These are phyloP conservation scores for Steromphala cineraria DNA, from an alignment of 2,888 invertebrate species.

Conservation along the genomic window DNA sequence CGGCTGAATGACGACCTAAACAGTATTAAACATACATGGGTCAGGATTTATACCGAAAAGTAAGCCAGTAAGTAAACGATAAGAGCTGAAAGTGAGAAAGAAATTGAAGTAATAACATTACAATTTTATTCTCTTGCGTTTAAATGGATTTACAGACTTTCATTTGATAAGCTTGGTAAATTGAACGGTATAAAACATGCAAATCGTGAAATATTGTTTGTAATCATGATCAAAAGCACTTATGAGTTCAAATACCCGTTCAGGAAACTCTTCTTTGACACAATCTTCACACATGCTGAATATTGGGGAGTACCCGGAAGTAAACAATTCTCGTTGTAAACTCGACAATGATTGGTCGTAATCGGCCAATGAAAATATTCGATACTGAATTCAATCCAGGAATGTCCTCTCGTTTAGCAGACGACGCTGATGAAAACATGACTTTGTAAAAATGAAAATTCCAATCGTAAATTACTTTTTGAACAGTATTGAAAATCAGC, in stretches of 20 bases:
- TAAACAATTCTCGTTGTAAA: background rate
- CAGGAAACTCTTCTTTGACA: conserved; percentile 52
- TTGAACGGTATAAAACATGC: too few relatives aligned
- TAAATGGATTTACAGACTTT: too few relatives aligned
- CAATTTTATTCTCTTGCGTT: too few relatives aligned
- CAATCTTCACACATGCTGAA: conserved; percentile 47
- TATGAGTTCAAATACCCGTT: conserved; percentile 33
- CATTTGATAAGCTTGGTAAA: too few relatives aligned
- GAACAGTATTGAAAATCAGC: background rate
- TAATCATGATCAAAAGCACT: too few relatives aligned
- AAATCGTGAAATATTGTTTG: too few relatives aligned
- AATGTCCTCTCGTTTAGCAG: background rate
- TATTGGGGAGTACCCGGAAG: background rate
- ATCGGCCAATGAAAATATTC: background rate
- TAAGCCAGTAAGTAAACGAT: too few relatives aligned
- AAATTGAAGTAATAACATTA: too few relatives aligned
- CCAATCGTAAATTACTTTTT: background rate
- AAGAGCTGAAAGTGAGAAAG: too few relatives aligned
- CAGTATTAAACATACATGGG: too few relatives aligned
- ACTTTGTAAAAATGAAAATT: conserved; percentile 5
- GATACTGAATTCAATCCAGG: background rate
- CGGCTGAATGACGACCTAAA: too few relatives aligned
- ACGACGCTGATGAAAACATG: background rate
- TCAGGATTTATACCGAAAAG: too few relatives aligned
- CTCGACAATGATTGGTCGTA: background rate